Evolutionary conservation across 1,140 invertebrate species (phyloP), one percentile per base, ranked within the genome.

Genomic region (Stegodyphus dumicola): DNA sequence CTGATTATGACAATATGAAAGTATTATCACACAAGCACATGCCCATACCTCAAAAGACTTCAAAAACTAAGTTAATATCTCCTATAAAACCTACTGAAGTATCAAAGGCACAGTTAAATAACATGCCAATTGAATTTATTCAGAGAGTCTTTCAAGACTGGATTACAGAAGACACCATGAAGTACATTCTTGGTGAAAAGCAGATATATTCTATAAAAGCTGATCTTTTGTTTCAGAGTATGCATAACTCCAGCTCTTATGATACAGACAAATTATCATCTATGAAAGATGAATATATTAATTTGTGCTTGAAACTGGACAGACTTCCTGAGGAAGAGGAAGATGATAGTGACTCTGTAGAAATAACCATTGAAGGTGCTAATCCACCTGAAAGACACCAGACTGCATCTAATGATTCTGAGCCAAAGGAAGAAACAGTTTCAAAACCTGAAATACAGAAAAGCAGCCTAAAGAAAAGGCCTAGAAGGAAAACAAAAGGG

Each of bases 161-260:
- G 81, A 75, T 76, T 48, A 85, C 81, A 15, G 81, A 77, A 85
- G 81, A 85, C 51, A 85, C 81, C 2, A 56, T 77, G 74, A 85
- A 85, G 51, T 85, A 85, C 18, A 49, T 85, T 48, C 48, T 85
- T 11, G 81, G 81, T 51, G 81, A 85, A 69, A 85, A 51, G n/a
- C 17, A 84, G 11, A 1, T 85, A 7, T 85, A 85, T 85, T 53
- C 60, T 6, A 49, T 70, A n/a, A 85, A 85, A 85, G 81, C 81
- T 69, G 81, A 85, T 49, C 9, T 13, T 3, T 15, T 85, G 6
- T 77, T 85, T 70, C 33, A 76, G 51, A 76, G 48, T n/a, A 60
- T 76, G 64, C n/a, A 53, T 51, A 33, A 33, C 10, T 69, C 73
- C 18, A 65, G 18, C 13, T 7, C 54, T 7, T 13, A 17, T 2